Evolutionary conservation across 2,797 vertebrate species (phyloP).

Genomic region (Macrochelys suwanniensis): DNA sequence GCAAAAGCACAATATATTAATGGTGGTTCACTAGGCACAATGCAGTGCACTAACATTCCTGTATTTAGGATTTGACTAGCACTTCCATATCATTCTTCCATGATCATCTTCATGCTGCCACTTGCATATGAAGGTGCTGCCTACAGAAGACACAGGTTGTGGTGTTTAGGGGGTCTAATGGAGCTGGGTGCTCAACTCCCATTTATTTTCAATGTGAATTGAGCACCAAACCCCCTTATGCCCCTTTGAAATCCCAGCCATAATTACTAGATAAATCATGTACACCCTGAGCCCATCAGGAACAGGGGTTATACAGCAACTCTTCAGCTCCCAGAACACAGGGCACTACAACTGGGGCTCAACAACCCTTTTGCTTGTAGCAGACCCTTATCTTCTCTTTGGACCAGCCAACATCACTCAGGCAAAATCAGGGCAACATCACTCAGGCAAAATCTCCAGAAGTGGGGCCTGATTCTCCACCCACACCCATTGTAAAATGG

Average conservation of each 20-base stretch:
- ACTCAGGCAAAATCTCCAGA: background rate
- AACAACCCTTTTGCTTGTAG: background rate
- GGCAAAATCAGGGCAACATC: background rate
- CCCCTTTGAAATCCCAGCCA: background rate
- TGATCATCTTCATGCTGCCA: background rate
- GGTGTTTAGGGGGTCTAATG: background rate
- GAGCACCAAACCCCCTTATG: background rate
- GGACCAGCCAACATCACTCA: background rate
- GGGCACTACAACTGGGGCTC: fast-evolving
- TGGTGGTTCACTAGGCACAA: background rate
- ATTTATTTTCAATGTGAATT: fast-evolving
- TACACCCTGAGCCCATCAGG: background rate
- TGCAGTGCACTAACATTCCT: background rate
- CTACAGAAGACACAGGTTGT: background rate
- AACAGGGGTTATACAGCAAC: background rate
- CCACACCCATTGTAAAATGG: background rate
- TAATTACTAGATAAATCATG: fast-evolving
- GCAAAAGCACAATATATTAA: background rate
- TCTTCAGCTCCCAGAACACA: background rate
- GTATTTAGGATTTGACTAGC: background rate
- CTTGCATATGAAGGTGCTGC: background rate
- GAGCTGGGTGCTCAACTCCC: background rate
- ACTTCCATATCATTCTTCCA: fast-evolving
- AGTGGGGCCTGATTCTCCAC: background rate
- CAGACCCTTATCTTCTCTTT: background rate